These are phyloP conservation scores for Andrena chrysosceles DNA, from an alignment of 2,888 invertebrate species.

Conservation along the genomic window DNA sequence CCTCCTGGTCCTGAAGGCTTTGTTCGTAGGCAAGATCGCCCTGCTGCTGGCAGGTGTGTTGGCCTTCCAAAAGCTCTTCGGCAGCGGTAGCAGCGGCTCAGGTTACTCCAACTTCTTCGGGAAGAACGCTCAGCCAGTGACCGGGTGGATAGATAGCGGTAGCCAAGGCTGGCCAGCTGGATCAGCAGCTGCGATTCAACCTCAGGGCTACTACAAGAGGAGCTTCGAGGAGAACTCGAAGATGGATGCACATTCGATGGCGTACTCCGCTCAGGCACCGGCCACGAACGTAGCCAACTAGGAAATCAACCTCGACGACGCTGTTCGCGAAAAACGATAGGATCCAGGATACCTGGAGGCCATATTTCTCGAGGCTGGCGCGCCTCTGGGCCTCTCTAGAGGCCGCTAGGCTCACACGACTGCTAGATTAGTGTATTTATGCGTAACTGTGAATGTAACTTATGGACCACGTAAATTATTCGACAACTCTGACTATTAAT, in stretches of 20 bases:
- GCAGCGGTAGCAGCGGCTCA: conserved; percentile 84
- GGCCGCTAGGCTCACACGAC: conserved; percentile 64
- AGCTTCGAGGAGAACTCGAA: conserved; percentile 86
- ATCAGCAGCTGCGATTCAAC: conserved; percentile 61
- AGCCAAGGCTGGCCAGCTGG: conserved; percentile 80
- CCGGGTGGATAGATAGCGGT: conserved; percentile 70
- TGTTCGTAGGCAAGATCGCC: conserved; percentile 92
- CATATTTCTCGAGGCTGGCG: conserved; percentile 44
- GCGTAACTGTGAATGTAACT: conserved; percentile 60
- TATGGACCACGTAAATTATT: conserved; percentile 71
- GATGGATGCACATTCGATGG: conserved; percentile 89
- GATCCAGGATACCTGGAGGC: conserved; percentile 31
- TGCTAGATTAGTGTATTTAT: conserved; percentile 80
- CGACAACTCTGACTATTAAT: conserved; percentile 63
- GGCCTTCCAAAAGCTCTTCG: conserved; percentile 89
- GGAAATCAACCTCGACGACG: conserved; percentile 8
- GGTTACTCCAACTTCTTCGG: conserved; percentile 77
- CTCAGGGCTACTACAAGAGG: conserved; percentile 83
- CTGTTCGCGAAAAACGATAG: conserved; percentile 10
- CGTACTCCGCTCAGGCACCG: conserved; percentile 89
- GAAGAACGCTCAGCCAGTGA: conserved; percentile 72
- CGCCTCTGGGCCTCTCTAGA: neutral
- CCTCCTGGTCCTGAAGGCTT: conserved; percentile 91
- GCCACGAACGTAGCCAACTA: conserved; percentile 71
- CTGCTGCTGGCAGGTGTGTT: conserved; percentile 90